Evolutionary conservation across 2,797 vertebrate species (phyloP).

Genomic region (Centroberyx gerrardi): DNA sequence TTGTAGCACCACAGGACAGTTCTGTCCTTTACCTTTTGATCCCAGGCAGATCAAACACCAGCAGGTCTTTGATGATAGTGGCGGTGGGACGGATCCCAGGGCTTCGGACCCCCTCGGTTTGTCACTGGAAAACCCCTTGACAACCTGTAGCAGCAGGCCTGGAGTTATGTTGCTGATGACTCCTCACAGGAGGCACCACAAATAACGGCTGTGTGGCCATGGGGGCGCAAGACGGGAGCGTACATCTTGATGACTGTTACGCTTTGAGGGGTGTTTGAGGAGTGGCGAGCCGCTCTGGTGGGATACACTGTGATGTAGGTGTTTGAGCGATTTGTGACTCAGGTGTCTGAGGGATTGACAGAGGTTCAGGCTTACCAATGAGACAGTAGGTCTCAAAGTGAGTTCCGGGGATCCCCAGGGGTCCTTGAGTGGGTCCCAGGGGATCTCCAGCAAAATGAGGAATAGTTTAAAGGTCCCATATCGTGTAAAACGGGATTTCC

Average conservation of each 20-base stretch:
- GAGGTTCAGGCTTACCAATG: neutral
- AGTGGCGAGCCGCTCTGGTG: slow-evolving; percentile 18
- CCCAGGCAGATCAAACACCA: slow-evolving; percentile 70
- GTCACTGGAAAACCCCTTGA: slow-evolving; percentile 49
- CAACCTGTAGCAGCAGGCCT: slow-evolving; percentile 65
- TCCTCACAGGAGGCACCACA: slow-evolving; percentile 49
- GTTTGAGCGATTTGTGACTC: slow-evolving; percentile 25
- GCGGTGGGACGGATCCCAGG: slow-evolving; percentile 52
- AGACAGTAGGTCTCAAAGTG: neutral
- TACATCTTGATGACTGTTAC: slow-evolving; percentile 34
- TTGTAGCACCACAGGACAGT: slow-evolving; percentile 62
- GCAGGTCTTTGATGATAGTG: slow-evolving; percentile 75
- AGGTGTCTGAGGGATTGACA: slow-evolving; percentile 17
- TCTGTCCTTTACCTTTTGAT: slow-evolving; percentile 77
- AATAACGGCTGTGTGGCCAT: slow-evolving; percentile 54
- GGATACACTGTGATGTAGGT: slow-evolving; percentile 21
- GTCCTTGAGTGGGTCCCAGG: too few relatives aligned
- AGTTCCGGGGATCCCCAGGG: neutral
- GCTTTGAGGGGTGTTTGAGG: slow-evolving; percentile 42
- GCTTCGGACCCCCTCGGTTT: slow-evolving; percentile 42
- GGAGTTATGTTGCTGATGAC: slow-evolving; percentile 47
- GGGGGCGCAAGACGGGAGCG: slow-evolving; percentile 43
- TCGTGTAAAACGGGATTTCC: too few relatives aligned
- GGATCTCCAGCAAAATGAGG: too few relatives aligned
- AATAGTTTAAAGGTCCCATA: too few relatives aligned